Conservation (phyloP, 2,113 vertebrate genomes). For the Leptodactylus fuscus region DNA sequence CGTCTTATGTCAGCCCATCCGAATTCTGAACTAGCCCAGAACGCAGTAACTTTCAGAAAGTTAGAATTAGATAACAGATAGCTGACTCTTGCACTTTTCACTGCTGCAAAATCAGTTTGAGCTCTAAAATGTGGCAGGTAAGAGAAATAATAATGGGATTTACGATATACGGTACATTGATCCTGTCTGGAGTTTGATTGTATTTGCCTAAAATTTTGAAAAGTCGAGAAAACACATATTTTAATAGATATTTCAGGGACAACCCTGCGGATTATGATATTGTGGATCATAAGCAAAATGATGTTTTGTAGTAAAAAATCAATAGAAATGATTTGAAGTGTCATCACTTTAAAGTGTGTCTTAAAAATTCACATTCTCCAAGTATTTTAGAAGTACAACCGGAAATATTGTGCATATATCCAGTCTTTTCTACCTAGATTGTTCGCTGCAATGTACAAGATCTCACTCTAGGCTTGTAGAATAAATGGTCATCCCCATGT, state of each 20-base stretch:
- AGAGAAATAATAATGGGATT: constrained; percentile 30
- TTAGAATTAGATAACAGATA: constrained; percentile 5
- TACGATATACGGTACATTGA: constrained; percentile 8
- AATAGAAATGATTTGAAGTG: background rate
- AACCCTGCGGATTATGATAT: no score
- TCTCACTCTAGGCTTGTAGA: no score
- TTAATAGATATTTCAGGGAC: background rate
- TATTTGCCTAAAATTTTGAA: constrained; percentile 26
- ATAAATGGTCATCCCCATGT: no score
- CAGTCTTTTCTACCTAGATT: no score
- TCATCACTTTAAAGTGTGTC: no score
- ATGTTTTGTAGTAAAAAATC: background rate
- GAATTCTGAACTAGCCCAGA: background rate
- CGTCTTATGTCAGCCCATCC: background rate
- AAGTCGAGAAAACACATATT: background rate
- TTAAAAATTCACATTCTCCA: no score
- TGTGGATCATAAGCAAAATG: background rate
- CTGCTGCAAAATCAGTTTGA: background rate
- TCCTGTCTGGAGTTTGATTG: constrained; percentile 13
- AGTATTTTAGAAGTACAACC: no score
- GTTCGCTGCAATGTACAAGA: no score
- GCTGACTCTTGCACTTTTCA: constrained; percentile 23
- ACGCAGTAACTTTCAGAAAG: background rate
- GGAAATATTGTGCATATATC: no score
- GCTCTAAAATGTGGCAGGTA: background rate